Evolutionary conservation across 2,888 invertebrate genomes (phyloP), one percentile per base, ranked within the genome.

Genomic region (Hirtodrosophila histrioides): DNA sequence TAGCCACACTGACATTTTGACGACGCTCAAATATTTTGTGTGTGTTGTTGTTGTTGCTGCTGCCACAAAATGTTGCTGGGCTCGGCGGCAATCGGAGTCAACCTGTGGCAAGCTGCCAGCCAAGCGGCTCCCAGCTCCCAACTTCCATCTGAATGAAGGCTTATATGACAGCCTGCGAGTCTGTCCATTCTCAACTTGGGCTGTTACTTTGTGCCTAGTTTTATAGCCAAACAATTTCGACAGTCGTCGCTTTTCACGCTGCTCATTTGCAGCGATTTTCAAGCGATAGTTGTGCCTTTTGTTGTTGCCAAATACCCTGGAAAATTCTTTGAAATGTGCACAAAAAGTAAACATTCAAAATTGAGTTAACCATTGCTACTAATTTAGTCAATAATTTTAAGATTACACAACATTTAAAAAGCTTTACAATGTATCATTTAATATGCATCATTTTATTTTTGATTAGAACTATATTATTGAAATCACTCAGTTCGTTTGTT

Each of bases 41-140:
- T 69, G 50, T 67, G 55, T 58, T 1, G 55, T 43, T 36, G 24
- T 35, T 60, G 63, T 45, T 72, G 68, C 46, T 46, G 27, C 6
- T 53, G 79, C 81, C 55, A 46, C 88, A 71, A 87, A 87, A 85
- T 81, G 79, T 78, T 86, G 78, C 83, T 61, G 86, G 70, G 75
- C 78, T 73, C 73, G 68, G 74, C 75, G 27, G 69, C 61, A 63
- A 60, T 51, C 41, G 72, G 27, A 56, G 39, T 51, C 60, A 72
- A 66, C 78, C 68, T 71, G 83, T 49, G 58, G 63, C 67, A 60
- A 70, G 56, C 55, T 70, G 63, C 50, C 63, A 48, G 39, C 49
- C 17, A 36, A 51, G 23, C 83, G 55, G 79, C 84, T 77, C 63
- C 56, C 69, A 82, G 82, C 68, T 74, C 56, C 56, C 51, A 71